Base-by-base conservation (phyloP, 2,797 vertebrate genomes). In the Sebastes iracundus region DNA sequence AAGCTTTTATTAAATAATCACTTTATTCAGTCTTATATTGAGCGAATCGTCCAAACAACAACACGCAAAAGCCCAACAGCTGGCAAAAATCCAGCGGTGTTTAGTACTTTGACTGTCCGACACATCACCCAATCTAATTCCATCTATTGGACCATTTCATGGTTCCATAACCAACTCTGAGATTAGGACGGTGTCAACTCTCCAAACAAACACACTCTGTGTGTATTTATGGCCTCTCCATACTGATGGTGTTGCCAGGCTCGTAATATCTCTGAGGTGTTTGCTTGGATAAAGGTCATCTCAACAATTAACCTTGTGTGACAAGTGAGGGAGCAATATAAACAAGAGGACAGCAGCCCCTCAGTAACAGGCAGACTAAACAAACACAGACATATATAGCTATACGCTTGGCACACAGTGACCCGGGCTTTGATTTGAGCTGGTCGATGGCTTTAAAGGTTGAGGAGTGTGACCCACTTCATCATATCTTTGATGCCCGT, bases 281-380 rank as follows among this genome's bases (percentile, higher is more conserved):
- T 92, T 90, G 84, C 79, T 80, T 25, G 67, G 83, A 90, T 86
- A 86, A 90, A 91, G 93, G 94, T 94, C 90, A 80, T 81, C 81
- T 73, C 77, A 84, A 90, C 94, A 94, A 95, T 94, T 94, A 95
- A 95, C 92, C 95, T 94, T 79, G 88, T 81, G 82, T 83, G 90
- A 92, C 59, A 70, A 90, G 67, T 69, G 75, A 81, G 71, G 87
- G 62, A 85, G 88, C 75, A 82, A 66, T 65, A 90, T 81, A 93
- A 93, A 96, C 87, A 93, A 42, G 72, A 53, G 81, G 68, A 77
- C 58, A 52, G 72, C 80, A 42, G 74, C 49, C 49, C 27, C 42
- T 32, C 27, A 7, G 62, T 22, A 79, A 59, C 60, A 58, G 81
- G 20, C 68, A 60, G 30, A 66, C 61, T 58, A 63, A 79, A 78